These are phyloP conservation scores for Geophilus truncorum DNA, from an alignment of 2,888 invertebrate genomes.

Conservation along the genomic window DNA sequence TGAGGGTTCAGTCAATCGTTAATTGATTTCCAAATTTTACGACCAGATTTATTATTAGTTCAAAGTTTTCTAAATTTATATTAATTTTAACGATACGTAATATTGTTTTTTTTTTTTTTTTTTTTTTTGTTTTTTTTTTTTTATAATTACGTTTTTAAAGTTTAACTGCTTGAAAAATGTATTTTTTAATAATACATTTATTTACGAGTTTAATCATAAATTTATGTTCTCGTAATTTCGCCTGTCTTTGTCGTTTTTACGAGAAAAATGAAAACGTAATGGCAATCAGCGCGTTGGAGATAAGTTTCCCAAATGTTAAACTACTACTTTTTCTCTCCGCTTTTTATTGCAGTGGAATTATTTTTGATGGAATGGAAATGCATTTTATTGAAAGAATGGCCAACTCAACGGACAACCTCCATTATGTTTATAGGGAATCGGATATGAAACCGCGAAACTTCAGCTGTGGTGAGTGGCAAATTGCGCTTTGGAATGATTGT, in stretches of 20 bases:
- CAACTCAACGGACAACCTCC: constrained; percentile 53
- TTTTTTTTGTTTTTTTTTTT: neutral
- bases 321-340: neutral
- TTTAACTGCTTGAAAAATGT: neutral
- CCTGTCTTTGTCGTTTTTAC: neutral
- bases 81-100: too few species aligned
- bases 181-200: constrained; percentile 28
- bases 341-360: constrained; percentile 60
- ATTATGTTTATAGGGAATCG: constrained; percentile 63
- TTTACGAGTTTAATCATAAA: neutral
- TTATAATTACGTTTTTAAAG: neutral
- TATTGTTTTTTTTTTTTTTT: neutral
- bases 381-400: constrained; percentile 62
- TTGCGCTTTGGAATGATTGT: neutral
- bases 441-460: constrained; percentile 56
- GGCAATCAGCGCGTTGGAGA: constrained; percentile 12
- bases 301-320: constrained; percentile 29
- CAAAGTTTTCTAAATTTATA: too few species aligned
- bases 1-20: constrained; percentile 38
- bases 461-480: constrained; percentile 56
- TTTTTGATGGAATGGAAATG: constrained; percentile 70
- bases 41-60: neutral
- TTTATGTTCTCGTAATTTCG: constrained; percentile 28
- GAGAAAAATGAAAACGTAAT: neutral
- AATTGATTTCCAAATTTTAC: neutral